phyloP scores from a whole-genome alignment of 2,888 invertebrate species.

The Didymodactylos carnosus region DNA sequence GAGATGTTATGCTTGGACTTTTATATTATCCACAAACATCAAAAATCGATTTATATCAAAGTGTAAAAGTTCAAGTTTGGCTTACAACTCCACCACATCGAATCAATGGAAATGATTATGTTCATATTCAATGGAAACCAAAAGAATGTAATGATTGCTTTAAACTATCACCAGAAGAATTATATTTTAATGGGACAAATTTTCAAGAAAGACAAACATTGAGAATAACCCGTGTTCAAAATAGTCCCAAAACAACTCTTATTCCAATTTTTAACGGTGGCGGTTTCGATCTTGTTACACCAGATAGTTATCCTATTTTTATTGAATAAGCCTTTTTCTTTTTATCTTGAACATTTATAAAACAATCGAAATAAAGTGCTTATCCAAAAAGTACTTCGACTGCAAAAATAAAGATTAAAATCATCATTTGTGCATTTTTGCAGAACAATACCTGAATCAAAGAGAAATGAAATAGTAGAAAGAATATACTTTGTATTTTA shows the following conservation, averaged over 20 bases:
- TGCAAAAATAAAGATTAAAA: no score
- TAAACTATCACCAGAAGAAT: not conserved
- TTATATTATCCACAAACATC: not conserved
- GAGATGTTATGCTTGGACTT: not conserved
- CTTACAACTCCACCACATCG: not conserved
- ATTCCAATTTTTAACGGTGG: not conserved
- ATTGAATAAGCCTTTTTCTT: no score
- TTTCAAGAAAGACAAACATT: not conserved
- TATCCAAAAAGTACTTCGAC: no score
- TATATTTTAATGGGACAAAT: not conserved
- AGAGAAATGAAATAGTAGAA: no score
- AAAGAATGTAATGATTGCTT: not conserved
- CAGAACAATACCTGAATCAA: no score
- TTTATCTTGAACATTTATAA: no score
- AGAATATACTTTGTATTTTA: no score
- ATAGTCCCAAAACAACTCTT: not conserved
- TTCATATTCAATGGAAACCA: not conserved
- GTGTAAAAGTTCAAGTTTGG: not conserved
- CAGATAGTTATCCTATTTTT: no score
- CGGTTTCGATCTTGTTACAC: not conserved
- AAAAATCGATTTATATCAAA: not conserved
- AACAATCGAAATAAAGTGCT: no score
- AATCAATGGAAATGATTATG: not conserved
- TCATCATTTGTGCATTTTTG: no score
- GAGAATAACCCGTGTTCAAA: not conserved